Conservation (phyloP, 2,797 vertebrate species). For the Thamnophis elegans region DNA sequence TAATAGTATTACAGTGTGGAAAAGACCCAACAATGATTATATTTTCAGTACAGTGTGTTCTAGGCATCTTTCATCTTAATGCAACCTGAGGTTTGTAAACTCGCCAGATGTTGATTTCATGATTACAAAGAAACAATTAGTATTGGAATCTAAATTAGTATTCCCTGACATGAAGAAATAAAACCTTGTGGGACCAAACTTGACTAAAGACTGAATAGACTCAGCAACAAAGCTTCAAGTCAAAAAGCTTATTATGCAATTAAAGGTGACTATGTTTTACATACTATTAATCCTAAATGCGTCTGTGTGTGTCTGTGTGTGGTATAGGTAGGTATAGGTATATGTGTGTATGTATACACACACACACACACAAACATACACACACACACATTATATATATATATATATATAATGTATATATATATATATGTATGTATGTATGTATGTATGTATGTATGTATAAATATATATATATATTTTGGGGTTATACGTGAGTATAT, state of each 20-base stretch:
- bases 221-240: slow-evolving; percentile 22
- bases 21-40: slow-evolving; percentile 38
- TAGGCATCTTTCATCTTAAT: slow-evolving; percentile 34
- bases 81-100: slow-evolving; percentile 39
- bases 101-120: slow-evolving; percentile 46
- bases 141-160: slow-evolving; percentile 56
- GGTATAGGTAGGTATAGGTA: too few species aligned
- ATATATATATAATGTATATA: too few species aligned
- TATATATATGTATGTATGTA: too few species aligned
- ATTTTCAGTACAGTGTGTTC: slow-evolving; percentile 34
- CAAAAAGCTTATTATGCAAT: neutral
- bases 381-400: too few species aligned
- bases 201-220: slow-evolving; percentile 31
- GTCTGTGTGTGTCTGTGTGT: too few species aligned
- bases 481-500: neutral
- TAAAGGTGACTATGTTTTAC: neutral
- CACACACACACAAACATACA: too few species aligned
- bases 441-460: too few species aligned
- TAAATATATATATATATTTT: neutral
- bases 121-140: slow-evolving; percentile 61
- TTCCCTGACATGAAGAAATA: slow-evolving; percentile 53
- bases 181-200: slow-evolving; percentile 46
- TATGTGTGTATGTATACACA: too few species aligned
- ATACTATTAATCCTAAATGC: neutral
- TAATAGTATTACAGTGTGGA: slow-evolving; percentile 28